Percentiles rank a stretch among this genome's conserved stretches.
These are phyloP conservation scores for Apaloderma vittatum DNA, from an alignment of 2,113 vertebrate genomes.

Conservation along the genomic window DNA sequence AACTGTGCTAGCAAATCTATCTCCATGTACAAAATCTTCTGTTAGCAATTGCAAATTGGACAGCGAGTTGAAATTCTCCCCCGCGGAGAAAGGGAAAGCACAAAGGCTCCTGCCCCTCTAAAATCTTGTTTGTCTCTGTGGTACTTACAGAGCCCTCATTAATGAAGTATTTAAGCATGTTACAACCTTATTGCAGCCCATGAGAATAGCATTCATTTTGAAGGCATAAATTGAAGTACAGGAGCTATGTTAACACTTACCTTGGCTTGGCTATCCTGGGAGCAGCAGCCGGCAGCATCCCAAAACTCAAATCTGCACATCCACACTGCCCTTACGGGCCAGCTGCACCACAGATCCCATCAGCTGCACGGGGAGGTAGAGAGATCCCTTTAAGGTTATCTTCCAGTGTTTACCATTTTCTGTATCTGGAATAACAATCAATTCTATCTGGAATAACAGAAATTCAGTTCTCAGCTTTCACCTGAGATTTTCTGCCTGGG, in stretches of 20 bases:
- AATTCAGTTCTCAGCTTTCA: background rate
- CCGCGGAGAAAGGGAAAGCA: constrained; percentile 2
- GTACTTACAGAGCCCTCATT: constrained; percentile 39
- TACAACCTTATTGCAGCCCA: constrained; percentile 27
- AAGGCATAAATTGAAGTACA: background rate
- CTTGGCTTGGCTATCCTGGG: background rate
- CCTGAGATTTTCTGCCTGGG: background rate
- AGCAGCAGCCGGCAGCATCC: background rate
- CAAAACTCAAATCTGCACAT: background rate
- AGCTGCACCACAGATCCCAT: background rate
- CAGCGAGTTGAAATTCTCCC: constrained; percentile 28
- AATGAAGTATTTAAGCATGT: constrained; percentile 47
- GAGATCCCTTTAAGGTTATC: background rate
- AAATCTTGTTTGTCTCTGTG: background rate
- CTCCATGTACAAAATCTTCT: constrained; percentile 11
- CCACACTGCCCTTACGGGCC: accelerated
- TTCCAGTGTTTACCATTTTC: background rate
- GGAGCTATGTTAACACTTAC: constrained; percentile 6
- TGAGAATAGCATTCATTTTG: constrained; percentile 13
- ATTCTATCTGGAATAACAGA: background rate
- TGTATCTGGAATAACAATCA: background rate
- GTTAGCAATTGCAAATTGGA: constrained; percentile 51
- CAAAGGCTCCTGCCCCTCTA: constrained; percentile 29
- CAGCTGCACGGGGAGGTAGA: background rate
- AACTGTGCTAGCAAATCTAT: constrained; percentile 41